Conservation (phyloP, 2,797 vertebrate genomes). For the Halcyon leucocephala region DNA sequence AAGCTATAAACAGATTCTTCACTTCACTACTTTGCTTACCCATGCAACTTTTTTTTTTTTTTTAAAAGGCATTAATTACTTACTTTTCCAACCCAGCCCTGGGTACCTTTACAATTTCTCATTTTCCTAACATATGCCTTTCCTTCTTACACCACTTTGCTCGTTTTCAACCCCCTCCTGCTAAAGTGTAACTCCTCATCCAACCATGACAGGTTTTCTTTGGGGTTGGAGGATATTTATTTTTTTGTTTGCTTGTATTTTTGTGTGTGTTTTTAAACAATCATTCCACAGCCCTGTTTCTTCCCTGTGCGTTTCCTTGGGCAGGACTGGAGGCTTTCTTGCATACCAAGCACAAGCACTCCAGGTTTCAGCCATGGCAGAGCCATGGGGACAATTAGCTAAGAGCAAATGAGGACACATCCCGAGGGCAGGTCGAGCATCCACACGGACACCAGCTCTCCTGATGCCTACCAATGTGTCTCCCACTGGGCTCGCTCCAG, state of each 20-base stretch:
- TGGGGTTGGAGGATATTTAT: rapidly evolving
- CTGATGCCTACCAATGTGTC: neutral
- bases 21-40: conserved; percentile 19
- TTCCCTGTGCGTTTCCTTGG: neutral
- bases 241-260: too few relatives aligned
- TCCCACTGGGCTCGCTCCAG: neutral
- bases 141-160: neutral
- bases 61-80: neutral
- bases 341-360: neutral
- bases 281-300: neutral
- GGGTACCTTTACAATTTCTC: neutral
- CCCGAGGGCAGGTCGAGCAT: neutral
- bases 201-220: neutral
- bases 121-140: neutral
- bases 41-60: neutral
- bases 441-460: rapidly evolving
- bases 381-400: neutral
- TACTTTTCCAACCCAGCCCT: neutral
- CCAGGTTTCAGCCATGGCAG: neutral
- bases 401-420: neutral
- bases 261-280: neutral
- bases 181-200: neutral
- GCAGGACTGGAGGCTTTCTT: neutral
- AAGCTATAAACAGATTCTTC: conserved; percentile 36
- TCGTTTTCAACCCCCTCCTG: neutral